phyloP scores from a whole-genome alignment of 2,797 vertebrate genomes.

The Hipposideros larvatus region DNA sequence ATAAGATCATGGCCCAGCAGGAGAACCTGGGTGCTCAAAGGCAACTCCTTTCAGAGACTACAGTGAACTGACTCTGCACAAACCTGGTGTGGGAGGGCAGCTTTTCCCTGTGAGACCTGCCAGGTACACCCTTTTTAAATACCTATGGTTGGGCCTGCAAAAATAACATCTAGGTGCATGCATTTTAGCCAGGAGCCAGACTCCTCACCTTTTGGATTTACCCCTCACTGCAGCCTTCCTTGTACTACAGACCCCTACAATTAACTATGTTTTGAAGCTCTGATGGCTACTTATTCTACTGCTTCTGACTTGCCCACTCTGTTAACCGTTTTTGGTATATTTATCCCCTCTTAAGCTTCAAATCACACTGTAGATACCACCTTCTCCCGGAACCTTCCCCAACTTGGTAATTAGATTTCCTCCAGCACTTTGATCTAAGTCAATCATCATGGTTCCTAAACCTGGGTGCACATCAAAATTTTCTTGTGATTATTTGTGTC shows the following conservation, averaged over 20 bases:
- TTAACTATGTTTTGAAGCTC: not conserved
- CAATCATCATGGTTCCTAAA: not conserved
- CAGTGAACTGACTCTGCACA: not conserved
- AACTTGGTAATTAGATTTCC: not conserved
- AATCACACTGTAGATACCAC: not conserved
- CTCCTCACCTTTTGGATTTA: not conserved
- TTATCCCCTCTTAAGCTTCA: not conserved
- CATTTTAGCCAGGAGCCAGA: not conserved
- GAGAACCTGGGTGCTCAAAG: fast-evolving
- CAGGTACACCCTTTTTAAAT: not conserved
- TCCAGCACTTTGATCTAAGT: not conserved
- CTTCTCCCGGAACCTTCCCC: not conserved
- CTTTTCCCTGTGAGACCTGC: not conserved
- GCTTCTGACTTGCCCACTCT: not conserved
- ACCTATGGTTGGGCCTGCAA: not conserved
- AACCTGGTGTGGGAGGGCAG: not conserved
- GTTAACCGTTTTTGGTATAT: not conserved
- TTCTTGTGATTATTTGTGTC: not conserved
- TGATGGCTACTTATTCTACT: not conserved
- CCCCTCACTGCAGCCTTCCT: not conserved
- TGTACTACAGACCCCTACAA: not conserved
- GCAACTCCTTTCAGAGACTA: not conserved
- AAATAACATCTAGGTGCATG: not conserved
- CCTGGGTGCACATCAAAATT: not conserved
- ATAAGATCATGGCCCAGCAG: not conserved